These are phyloP conservation scores for Emys orbicularis DNA, from an alignment of 2,797 vertebrate species.

Conservation along the genomic window DNA sequence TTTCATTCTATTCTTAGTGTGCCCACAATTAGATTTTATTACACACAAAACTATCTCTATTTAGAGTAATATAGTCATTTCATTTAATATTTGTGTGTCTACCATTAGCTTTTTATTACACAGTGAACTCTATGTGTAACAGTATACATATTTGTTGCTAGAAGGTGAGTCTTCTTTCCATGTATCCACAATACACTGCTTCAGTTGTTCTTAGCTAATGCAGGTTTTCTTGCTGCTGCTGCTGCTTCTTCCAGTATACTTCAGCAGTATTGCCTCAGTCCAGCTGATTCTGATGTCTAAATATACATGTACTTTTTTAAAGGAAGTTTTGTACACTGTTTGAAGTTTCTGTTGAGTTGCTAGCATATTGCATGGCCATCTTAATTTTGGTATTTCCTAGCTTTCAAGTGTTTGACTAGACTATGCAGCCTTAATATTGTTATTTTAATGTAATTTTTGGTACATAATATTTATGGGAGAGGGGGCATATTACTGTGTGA, in stretches of 20 bases:
- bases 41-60: neutral
- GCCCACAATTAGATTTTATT: neutral
- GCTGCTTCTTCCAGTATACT: neutral
- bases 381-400: neutral
- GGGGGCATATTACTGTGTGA: neutral
- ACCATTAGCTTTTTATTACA: neutral
- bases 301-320: neutral
- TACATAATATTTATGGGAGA: accelerated
- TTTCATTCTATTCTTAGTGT: neutral
- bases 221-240: neutral
- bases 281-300: neutral
- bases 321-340: neutral
- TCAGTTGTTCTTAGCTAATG: neutral
- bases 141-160: neutral
- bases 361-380: accelerated
- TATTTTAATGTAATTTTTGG: neutral
- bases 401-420: neutral
- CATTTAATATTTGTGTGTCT: neutral
- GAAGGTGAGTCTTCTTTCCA: neutral
- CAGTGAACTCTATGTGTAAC: neutral
- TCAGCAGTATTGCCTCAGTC: neutral
- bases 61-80: neutral
- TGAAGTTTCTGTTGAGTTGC: neutral
- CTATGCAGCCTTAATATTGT: neutral
- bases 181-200: neutral